Evolutionary conservation across 2,888 invertebrate species (phyloP).

Genomic region (Limnephilus marmoratus): DNA sequence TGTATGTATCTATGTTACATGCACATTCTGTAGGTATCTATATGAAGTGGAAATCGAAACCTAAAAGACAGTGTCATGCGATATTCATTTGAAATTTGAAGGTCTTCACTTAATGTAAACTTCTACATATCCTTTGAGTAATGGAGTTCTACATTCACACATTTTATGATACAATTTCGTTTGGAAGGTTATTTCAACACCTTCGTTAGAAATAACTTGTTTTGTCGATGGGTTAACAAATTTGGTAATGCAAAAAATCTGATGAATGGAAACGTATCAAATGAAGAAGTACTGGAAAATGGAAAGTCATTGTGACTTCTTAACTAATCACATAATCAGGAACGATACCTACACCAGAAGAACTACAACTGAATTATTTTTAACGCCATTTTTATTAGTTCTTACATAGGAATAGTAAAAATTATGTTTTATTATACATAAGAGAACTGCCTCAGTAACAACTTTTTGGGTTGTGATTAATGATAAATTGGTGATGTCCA

Average conservation of each 20-base stretch:
- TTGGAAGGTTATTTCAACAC: background rate
- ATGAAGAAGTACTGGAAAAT: no score
- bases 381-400: no score
- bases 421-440: no score
- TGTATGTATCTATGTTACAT: background rate
- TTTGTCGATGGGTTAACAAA: background rate
- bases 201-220: background rate
- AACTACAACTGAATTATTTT: no score
- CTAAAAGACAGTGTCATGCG: constrained; percentile 21
- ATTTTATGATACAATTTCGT: no score
- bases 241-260: background rate
- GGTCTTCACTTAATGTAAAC: constrained; percentile 31
- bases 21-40: background rate
- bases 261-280: background rate
- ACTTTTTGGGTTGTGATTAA: no score
- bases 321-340: no score
- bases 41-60: constrained; percentile 1
- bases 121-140: constrained; percentile 2
- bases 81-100: constrained; percentile 37
- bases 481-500: no score
- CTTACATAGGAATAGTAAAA: no score
- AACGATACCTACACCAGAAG: no score
- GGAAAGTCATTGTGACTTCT: no score
- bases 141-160: background rate
- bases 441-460: no score